Base-by-base conservation (phyloP, 2,797 vertebrate genomes). In the Gastrophryne carolinensis region DNA sequence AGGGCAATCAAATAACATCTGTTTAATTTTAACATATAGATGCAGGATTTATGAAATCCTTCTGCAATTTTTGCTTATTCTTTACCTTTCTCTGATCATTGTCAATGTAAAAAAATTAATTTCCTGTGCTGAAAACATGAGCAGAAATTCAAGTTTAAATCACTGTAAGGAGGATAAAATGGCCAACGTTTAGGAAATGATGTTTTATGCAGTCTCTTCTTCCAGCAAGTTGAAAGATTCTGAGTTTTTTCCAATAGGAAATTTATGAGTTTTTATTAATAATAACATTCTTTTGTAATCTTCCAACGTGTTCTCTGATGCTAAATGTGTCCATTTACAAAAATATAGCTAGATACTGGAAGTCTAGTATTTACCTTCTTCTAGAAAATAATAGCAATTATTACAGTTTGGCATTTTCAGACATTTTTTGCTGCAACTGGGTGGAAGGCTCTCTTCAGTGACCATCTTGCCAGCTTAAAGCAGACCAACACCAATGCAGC, bases 21-120 rank as follows among this genome's bases (percentile, higher is more conserved):
- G 90, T 91, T 92, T 90, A 91, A 92, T 91, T 91, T 92, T 90
- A 91, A 91, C 88, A 86, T 91, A 88, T 90, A 90, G 87, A 87
- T 87, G 80, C 85, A 86, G 87, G 87, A 72, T 90, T 87, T 90
- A 88, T 64, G 61, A 90, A 91, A 90, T 90, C 89, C 86, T 82
- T 80, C 72, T 75, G 82, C 60, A 65, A 85, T 82, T 89, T 88
- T 88, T 89, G 87, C 15, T 1, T 87, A 82, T 85, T 87, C 85
- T 82, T 82, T 79, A 85, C 83, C 86, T 86, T 81, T 81, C 70
- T 84, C 81, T 80, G 78, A 81, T 84, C 83, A 82, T 79, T 83
- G 82, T 86, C 78, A 83, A 90, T 86, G 75, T 75, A 90, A 86
- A 89, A n/a, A 90, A 91, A 89, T 89, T 91, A 89, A 92, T 92